Evolutionary conservation across 30 jellyfish, hydroid and myxozoan genomes (phyloP).

Genomic region (Aurelia coerulea): DNA sequence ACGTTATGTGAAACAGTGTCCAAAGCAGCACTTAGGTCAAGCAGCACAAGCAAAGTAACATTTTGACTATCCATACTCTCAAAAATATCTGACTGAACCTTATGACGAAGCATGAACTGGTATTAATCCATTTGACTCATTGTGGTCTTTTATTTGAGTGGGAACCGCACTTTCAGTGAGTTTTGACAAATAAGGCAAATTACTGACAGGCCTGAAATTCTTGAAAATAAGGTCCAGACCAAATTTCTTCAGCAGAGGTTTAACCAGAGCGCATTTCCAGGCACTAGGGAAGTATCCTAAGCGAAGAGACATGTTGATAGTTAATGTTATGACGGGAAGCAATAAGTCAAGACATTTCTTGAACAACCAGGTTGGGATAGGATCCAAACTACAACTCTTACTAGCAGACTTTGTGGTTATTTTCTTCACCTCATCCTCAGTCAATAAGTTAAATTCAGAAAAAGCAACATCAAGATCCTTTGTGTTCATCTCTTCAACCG

Average conservation of each 20-base stretch:
- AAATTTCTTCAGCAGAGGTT: constrained; percentile 33
- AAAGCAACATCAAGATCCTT: not conserved
- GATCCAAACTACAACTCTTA: constrained; percentile 37
- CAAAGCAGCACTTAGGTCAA: not conserved
- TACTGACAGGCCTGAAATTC: constrained; percentile 57
- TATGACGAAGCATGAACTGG: constrained; percentile 35
- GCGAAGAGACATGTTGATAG: constrained; percentile 1
- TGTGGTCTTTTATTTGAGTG: constrained; percentile 17
- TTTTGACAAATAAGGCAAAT: constrained; percentile 37
- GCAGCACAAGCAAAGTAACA: too few relatives aligned
- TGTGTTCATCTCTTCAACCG: constrained; percentile 14
- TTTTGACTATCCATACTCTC: not conserved
- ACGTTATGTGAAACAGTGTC: constrained; percentile 32
- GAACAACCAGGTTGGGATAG: constrained; percentile 49
- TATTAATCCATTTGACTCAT: constrained; percentile 21
- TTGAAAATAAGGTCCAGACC: constrained; percentile 38
- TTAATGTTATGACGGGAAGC: constrained; percentile 24
- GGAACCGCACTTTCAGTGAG: constrained; percentile 37
- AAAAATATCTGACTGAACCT: constrained; percentile 27
- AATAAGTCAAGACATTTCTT: constrained; percentile 43
- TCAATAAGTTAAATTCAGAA: constrained; percentile 21
- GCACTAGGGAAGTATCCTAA: constrained; percentile 33
- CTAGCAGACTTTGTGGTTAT: constrained; percentile 44
- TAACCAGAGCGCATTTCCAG: constrained; percentile 49
- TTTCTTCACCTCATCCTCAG: constrained; percentile 52